These are phyloP conservation scores for Odontamblyopus lacepedii DNA, from an alignment of 2,797 vertebrate species.

Conservation along the genomic window DNA sequence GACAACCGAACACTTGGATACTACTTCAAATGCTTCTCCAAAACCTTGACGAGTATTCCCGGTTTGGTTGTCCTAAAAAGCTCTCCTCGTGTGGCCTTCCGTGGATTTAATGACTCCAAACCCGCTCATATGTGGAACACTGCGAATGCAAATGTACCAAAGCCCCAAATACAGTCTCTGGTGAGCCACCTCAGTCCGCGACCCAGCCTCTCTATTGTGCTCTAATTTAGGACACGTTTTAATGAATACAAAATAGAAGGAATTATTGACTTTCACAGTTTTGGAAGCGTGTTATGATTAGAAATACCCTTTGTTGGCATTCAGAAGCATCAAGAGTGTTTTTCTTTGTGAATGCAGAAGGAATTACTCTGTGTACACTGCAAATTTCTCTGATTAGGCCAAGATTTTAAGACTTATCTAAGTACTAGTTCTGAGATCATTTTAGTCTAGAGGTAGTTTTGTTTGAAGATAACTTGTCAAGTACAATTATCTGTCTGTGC, in stretches of 20 bases:
- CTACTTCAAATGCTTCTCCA: neutral
- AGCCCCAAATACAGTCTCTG: conserved; percentile 11
- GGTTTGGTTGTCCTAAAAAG: neutral
- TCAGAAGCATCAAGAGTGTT: neutral
- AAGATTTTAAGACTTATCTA: too few species aligned
- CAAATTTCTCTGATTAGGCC: too few species aligned
- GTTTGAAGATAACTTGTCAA: too few species aligned
- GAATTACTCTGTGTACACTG: too few species aligned
- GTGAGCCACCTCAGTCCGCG: neutral
- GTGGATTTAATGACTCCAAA: neutral
- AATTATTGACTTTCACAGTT: neutral
- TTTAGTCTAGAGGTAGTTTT: too few species aligned
- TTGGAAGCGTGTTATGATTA: neutral
- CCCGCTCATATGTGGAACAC: conserved; percentile 7
- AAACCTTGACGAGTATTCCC: conserved; percentile 7
- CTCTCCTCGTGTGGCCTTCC: neutral
- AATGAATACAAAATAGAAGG: neutral
- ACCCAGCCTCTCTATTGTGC: neutral
- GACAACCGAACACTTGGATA: neutral
- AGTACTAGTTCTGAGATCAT: too few species aligned
- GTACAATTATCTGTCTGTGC: too few species aligned
- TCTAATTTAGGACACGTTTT: neutral
- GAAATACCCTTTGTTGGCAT: conserved; percentile 1
- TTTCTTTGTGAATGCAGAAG: too few species aligned
- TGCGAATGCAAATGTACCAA: conserved; percentile 7